Evolutionary conservation across 2,888 invertebrate species (phyloP).

Genomic region (Bruchidius siliquastri): DNA sequence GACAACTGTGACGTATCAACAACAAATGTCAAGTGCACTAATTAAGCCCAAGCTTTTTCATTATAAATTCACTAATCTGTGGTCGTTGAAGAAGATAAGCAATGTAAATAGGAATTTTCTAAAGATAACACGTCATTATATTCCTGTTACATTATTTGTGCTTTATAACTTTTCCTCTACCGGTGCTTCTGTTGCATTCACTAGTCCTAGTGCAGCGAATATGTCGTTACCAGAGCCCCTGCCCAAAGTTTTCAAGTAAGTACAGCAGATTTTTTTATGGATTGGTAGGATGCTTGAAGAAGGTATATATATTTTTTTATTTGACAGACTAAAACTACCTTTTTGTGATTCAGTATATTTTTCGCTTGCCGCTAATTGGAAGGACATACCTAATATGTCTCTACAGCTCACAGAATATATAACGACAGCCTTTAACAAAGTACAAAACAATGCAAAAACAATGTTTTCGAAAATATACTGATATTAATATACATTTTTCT

Average conservation of each 20-base stretch:
- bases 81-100: background rate
- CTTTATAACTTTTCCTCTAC: background rate
- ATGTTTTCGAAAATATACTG: no score
- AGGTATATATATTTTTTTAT: background rate
- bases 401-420: no score
- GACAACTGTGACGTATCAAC: no score
- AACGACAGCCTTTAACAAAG: no score
- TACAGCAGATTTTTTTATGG: background rate
- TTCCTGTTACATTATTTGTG: background rate
- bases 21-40: background rate
- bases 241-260: constrained; percentile 16
- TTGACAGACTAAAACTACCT: no score
- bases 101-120: background rate
- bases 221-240: constrained; percentile 13
- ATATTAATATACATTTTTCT: no score
- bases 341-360: no score
- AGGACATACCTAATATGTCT: no score
- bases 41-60: background rate
- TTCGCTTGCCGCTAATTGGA: no score
- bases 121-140: background rate
- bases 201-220: background rate
- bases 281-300: background rate
- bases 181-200: background rate
- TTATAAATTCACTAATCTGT: background rate
- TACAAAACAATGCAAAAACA: no score